phyloP scores from a whole-genome alignment of 2,113 vertebrate species.

The Procavia capensis region DNA sequence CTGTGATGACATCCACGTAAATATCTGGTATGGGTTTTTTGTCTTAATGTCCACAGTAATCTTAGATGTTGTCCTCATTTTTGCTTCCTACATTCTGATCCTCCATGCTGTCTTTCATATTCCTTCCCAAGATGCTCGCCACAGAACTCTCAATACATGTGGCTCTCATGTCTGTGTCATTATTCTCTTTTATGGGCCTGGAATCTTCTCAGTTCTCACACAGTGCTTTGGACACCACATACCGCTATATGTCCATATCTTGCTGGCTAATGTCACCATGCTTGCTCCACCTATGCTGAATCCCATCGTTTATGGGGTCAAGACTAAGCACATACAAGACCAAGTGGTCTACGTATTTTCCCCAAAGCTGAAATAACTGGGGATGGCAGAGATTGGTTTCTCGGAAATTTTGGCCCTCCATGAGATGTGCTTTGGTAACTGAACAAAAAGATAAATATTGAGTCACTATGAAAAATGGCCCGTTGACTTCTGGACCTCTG shows the following conservation, averaged over 20 bases:
- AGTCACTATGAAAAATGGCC: not conserved
- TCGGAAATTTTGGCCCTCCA: not conserved
- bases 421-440: not conserved
- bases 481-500: not conserved
- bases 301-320: conserved; percentile 70
- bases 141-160: not conserved
- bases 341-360: not conserved
- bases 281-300: conserved; percentile 57
- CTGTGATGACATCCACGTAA: not conserved
- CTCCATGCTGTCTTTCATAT: not conserved
- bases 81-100: not conserved
- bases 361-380: conserved; percentile 33
- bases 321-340: conserved; percentile 45
- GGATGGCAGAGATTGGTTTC: not conserved
- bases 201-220: conserved; percentile 1
- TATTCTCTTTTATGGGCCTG: not conserved
- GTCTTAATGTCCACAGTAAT: not conserved
- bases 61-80: not conserved
- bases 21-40: not conserved
- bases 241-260: not conserved
- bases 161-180: not conserved
- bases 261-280: conserved; percentile 49
- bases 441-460: not conserved
- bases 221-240: not conserved
- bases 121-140: not conserved